These are phyloP conservation scores for Aphyosemion australe DNA, from an alignment of 2,113 vertebrate species.

Conservation along the genomic window DNA sequence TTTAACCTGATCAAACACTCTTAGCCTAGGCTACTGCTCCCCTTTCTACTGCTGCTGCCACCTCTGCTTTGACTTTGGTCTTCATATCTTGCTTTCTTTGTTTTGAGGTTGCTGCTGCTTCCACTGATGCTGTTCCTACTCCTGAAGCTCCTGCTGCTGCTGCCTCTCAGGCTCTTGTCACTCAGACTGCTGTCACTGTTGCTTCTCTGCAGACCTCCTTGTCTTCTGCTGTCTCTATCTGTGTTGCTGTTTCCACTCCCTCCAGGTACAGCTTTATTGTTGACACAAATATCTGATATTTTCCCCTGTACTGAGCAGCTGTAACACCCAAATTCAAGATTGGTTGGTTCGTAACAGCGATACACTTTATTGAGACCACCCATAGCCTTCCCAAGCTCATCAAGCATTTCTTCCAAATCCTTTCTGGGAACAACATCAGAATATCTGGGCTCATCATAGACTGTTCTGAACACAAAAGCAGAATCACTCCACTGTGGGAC, in stretches of 20 bases:
- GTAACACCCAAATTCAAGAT: not conserved
- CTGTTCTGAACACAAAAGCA: not conserved
- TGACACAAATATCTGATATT: not conserved
- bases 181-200: too few relatives aligned
- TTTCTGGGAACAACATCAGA: not conserved
- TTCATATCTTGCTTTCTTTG: too few relatives aligned
- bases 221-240: too few relatives aligned
- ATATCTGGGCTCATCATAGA: not conserved
- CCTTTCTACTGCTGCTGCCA: too few relatives aligned
- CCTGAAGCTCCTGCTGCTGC: not conserved
- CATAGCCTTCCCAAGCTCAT: not conserved
- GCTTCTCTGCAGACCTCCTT: too few relatives aligned
- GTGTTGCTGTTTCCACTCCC: not conserved
- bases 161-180: too few relatives aligned
- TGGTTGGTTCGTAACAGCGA: not conserved
- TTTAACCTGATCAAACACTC: too few relatives aligned
- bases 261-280: not conserved
- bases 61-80: too few relatives aligned
- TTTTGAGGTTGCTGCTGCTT: too few relatives aligned
- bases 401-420: accelerated
- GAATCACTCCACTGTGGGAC: accelerated
- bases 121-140: accelerated
- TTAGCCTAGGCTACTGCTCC: not conserved
- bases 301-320: not conserved
- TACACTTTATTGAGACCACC: not conserved